Base-by-base conservation (phyloP, 2,888 invertebrate species). In the Agonopterix arenella region DNA sequence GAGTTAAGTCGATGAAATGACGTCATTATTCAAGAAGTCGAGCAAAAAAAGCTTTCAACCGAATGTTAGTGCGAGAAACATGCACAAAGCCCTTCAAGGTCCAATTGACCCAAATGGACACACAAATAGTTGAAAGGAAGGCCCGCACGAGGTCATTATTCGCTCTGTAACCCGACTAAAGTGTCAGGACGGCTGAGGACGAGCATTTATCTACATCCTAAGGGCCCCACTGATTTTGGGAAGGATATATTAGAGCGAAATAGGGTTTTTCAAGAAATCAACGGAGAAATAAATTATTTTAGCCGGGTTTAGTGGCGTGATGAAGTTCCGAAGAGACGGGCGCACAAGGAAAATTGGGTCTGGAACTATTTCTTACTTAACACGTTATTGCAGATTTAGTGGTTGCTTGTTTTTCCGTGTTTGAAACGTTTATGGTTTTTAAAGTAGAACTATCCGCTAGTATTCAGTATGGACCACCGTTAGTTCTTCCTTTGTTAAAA, bases 41-140 rank as follows among this genome's bases (percentile, higher is more conserved):
- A 69, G 74, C 71, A 79, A 76, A 81, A n/a, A 84, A 83, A 80
- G 76, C 84, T 84, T 84, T 85, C 73, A 80, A 74, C 68, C 70
- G 66, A 65, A 66, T 69, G 72, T 71, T 68, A 11, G 66, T 48
- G 68, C 61, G 52, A 69, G 73, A 76, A 81, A 77, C 79, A 80
- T 80, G 81, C 79, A 80, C 76, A 76, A 76, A 81, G 79, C 80
- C 68, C 70, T 77, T 73, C 70, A 72, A 78, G 77, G 74, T 74
- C 78, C 86, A 82, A 84, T 85, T 82, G 84, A 85, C 84, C 85
- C 76, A 85, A 88, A 88, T 86, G 84, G 81, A 74, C 82, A 79
- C 76, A 82, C 80, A 80, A 81, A 84, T 84, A 85, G 84, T 80
- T 78, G 78, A 84, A 84, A 82, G 73, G 76, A 73, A 68, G 70